A percentile compares a stretch with the other conserved stretches of the same genome.
These are phyloP conservation scores for Zapus hudsonius DNA, from an alignment of 2,113 vertebrate genomes.

Conservation along the genomic window DNA sequence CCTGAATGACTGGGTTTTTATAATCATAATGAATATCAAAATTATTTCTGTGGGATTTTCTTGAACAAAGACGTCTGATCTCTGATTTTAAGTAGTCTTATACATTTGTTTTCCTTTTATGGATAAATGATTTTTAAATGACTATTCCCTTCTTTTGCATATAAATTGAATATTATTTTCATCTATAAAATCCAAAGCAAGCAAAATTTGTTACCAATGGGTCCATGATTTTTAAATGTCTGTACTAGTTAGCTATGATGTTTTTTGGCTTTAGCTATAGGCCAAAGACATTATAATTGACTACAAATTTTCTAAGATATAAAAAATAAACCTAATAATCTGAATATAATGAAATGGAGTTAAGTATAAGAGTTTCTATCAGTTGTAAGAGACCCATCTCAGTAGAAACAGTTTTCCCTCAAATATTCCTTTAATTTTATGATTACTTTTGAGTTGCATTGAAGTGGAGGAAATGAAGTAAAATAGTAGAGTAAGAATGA, in stretches of 20 bases:
- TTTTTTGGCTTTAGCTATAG: not conserved
- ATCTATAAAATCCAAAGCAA: not conserved
- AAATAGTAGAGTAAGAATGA: not conserved
- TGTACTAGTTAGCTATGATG: not conserved
- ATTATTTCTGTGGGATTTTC: conserved; percentile 26
- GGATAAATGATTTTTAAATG: not conserved
- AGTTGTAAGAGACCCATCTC: not conserved
- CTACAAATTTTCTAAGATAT: not conserved
- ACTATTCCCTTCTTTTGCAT: not conserved
- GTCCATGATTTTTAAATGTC: not conserved
- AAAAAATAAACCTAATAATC: not conserved
- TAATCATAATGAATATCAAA: not conserved
- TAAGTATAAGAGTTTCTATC: not conserved
- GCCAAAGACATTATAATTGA: not conserved
- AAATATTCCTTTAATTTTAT: conserved; percentile 35
- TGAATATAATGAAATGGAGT: not conserved
- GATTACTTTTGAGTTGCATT: not conserved
- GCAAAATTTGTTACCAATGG: not conserved
- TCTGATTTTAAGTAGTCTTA: conserved; percentile 38
- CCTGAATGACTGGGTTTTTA: not conserved
- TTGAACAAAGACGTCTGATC: not conserved
- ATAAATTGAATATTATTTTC: conserved; percentile 37
- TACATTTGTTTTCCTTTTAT: not conserved
- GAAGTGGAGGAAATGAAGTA: not conserved
- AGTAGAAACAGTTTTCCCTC: not conserved